phyloP scores from a whole-genome alignment of 2,113 vertebrate genomes.

The Paracanthobrama guichenoti region DNA sequence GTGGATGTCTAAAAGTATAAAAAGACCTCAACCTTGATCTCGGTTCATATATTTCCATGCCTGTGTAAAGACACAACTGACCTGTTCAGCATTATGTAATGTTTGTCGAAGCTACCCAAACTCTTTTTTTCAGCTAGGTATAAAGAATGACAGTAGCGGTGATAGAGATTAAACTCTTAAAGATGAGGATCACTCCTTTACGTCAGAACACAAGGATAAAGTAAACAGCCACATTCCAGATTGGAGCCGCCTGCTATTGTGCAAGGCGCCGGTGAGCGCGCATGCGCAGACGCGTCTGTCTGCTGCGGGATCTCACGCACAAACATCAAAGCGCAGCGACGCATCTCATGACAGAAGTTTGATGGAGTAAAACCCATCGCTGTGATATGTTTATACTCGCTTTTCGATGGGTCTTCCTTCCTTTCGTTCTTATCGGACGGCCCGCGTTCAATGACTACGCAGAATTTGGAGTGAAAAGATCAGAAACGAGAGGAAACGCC shows the following conservation, averaged over 20 bases:
- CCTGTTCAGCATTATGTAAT: not conserved
- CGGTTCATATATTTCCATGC: not conserved
- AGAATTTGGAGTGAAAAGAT: constrained; percentile 48
- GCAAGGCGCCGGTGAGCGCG: constrained; percentile 45
- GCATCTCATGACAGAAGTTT: constrained; percentile 2
- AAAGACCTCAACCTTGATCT: not conserved
- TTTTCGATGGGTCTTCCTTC: not conserved
- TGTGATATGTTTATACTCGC: not conserved
- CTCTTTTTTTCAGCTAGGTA: not conserved
- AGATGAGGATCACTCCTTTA: constrained; percentile 13
- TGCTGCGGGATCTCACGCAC: constrained; percentile 53
- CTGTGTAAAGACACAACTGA: not conserved
- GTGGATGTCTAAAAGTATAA: too few species aligned
- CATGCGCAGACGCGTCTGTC: constrained; percentile 49
- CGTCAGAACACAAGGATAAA: constrained; percentile 36
- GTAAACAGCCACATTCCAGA: constrained; percentile 47
- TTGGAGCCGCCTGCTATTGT: constrained; percentile 51
- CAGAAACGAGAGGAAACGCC: constrained; percentile 53
- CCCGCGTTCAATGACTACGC: constrained; percentile 59
- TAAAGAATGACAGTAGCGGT: not conserved
- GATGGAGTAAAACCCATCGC: not conserved
- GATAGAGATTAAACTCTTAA: constrained; percentile 17
- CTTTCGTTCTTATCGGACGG: constrained; percentile 8
- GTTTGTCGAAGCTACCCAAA: not conserved
- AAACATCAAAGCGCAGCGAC: not conserved